A percentile compares a stretch with the other conserved stretches of the same genome.
Conservation (phyloP, 1,140 invertebrate genomes). For the Aphaenogaster floridana region DNA sequence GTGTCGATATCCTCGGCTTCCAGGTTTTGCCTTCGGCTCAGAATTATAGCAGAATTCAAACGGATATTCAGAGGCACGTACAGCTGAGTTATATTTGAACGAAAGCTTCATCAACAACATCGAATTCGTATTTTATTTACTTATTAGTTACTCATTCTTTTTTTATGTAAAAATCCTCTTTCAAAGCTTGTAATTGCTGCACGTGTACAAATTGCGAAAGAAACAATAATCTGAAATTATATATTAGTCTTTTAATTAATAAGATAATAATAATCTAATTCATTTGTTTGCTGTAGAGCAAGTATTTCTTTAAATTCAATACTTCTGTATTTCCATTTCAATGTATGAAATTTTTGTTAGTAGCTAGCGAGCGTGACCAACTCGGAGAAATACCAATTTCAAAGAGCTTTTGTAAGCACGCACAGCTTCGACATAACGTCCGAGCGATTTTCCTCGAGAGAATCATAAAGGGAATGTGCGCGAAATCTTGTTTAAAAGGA, state of each 20-base stretch:
- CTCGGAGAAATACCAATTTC: constrained; percentile 28
- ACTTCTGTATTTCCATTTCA: background rate
- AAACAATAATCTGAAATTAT: background rate
- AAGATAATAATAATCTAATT: background rate
- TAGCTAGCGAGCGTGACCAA: constrained; percentile 1
- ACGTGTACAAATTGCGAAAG: background rate
- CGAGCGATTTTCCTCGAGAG: constrained; percentile 15
- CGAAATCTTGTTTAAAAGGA: constrained; percentile 11
- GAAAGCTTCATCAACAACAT: constrained; percentile 12
- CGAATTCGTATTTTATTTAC: background rate
- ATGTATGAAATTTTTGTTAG: constrained; percentile 19
- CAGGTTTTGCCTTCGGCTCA: background rate
- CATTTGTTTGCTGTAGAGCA: background rate
- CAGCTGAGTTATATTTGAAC: constrained; percentile 16
- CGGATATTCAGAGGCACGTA: background rate
- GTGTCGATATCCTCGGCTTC: constrained; percentile 59
- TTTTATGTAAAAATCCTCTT: background rate
- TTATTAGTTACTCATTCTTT: background rate
- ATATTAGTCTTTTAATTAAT: background rate
- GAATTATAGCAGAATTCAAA: constrained; percentile 14
- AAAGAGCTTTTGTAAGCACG: constrained; percentile 1
- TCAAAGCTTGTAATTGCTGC: background rate
- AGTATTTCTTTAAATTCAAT: background rate
- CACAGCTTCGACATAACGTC: constrained; percentile 30
- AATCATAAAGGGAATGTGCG: background rate